Conservation (phyloP, 2,797 vertebrate genomes). For the Eospalax fontanierii region DNA sequence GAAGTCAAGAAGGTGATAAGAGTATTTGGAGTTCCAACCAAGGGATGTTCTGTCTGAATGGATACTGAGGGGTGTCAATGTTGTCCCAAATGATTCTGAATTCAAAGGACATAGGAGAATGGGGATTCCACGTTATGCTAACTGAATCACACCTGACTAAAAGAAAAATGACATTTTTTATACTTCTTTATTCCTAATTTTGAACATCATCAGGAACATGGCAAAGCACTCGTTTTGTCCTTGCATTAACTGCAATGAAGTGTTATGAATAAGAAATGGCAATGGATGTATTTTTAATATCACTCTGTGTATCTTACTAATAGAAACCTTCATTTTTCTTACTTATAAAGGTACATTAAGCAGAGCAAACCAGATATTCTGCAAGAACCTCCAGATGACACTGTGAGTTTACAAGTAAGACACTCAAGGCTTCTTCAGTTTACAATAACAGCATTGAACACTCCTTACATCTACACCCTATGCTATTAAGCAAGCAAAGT, state of each 20-base stretch:
- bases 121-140: background rate
- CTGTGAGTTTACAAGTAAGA: background rate
- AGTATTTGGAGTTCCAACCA: background rate
- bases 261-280: background rate
- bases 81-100: background rate
- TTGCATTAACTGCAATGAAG: background rate
- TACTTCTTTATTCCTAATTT: background rate
- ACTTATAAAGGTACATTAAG: background rate
- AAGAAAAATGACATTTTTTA: background rate
- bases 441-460: background rate
- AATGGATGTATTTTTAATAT: background rate
- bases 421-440: background rate
- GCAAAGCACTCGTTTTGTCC: background rate
- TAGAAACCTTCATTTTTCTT: constrained; percentile 27
- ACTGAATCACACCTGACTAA: background rate
- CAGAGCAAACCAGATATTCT: background rate
- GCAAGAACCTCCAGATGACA: background rate
- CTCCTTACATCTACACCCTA: background rate
- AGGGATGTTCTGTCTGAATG: background rate
- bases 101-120: background rate
- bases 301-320: background rate
- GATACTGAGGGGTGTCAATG: background rate
- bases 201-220: background rate
- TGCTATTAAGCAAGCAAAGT: background rate
- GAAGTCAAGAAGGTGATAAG: background rate